Base-by-base conservation (phyloP, 1,140 invertebrate genomes). In the Galleria mellonella region DNA sequence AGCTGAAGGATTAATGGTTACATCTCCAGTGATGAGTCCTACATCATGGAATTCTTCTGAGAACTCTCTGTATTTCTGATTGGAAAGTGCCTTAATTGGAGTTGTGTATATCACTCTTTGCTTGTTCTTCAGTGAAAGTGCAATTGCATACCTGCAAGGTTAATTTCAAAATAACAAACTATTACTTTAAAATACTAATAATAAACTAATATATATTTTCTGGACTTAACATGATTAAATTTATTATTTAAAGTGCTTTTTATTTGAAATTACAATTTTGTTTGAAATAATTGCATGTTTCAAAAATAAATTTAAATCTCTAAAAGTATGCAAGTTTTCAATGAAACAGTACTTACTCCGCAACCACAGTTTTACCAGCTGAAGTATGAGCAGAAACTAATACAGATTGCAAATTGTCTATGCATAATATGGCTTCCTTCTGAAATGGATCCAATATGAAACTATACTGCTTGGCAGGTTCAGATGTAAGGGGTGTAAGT, bases 61-160 rank as follows among this genome's bases (percentile, higher is more conserved):
- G 78, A 99, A 97, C 83, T 99, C 98, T 63, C 98, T 89, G 83
- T 98, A 99, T 72, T 99, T 99, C 85, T 99, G 98, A 89, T 99
- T 99, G 65, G 97, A 99, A 11, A 99, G 79, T 4, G 98, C 98
- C 88, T 99, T 99, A 47, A 99, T 99, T 1, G 98, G 98, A 32
- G 98, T 99, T 11, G 98, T 99, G 72, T 99, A 99, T 64, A 99
- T 99, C 0, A 99, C 98, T 67, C 98, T 72, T 67, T 93, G 91
- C 54, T 93, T 92, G 38, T 92, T 90, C 62, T 89, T 89, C 29
- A 93, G 67, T 6, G 91, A 93, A 43, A 89, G 86, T 2, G 92
- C 92, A 68, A 94, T 91, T n/a, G 91, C 90, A 87, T 93, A 93
- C 55, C 92, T 93, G 51, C 38, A 66, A 66, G 47, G 55, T 61